A percentile compares a stretch with the other conserved stretches of the same genome.
phyloP scores from a whole-genome alignment of 2,797 vertebrate species.

The Falco peregrinus region DNA sequence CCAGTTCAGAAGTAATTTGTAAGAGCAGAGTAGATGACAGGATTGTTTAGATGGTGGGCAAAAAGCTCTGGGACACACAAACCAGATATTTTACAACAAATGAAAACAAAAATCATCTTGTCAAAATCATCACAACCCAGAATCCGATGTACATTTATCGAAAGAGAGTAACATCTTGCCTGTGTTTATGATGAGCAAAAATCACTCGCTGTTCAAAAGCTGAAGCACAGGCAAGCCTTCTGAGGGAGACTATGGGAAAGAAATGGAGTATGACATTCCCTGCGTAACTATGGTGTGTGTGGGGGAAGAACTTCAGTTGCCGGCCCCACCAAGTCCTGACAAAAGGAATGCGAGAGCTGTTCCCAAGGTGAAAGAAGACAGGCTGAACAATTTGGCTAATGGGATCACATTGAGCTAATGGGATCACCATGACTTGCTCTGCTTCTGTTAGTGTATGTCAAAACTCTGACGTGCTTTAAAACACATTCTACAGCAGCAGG shows the following conservation, averaged over 20 bases:
- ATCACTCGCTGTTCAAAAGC: not conserved
- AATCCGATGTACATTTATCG: not conserved
- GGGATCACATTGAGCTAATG: constrained; percentile 67
- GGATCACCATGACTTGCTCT: constrained; percentile 54
- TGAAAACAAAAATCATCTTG: not conserved
- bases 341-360: constrained; percentile 70
- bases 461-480: constrained; percentile 64
- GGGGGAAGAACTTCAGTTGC: constrained; percentile 56
- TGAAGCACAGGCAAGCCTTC: not conserved
- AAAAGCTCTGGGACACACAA: not conserved
- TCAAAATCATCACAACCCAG: not conserved
- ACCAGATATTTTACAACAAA: not conserved
- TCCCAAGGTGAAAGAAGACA: constrained; percentile 71
- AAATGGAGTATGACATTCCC: constrained; percentile 44
- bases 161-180: not conserved
- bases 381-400: constrained; percentile 70
- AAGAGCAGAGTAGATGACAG: not conserved
- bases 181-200: not conserved
- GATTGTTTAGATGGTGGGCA: not conserved
- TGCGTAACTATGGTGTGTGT: constrained; percentile 10
- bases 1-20: not conserved
- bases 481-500: constrained; percentile 19
- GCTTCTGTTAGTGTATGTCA: constrained; percentile 60
- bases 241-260: constrained; percentile 17
- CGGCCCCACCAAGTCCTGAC: constrained; percentile 46